Conservation (phyloP, 2,113 vertebrate species). For the Engystomops pustulosus region DNA sequence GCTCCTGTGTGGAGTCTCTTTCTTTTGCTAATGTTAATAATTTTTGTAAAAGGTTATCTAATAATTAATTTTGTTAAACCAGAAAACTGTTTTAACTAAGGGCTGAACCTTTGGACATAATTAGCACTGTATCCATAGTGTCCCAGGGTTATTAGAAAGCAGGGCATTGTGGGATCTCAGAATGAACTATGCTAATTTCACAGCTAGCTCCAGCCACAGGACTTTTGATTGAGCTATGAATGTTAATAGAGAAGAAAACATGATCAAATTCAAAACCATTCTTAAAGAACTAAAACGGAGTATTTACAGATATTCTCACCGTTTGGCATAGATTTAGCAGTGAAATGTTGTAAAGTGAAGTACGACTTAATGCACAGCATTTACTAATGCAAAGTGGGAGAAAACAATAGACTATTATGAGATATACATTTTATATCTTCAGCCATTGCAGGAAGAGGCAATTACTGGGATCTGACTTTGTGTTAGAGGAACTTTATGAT, state of each 20-base stretch:
- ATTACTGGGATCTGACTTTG: slow-evolving; percentile 3
- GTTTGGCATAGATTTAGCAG: neutral
- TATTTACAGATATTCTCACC: neutral
- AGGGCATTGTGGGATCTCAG: no score
- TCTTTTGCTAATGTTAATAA: neutral
- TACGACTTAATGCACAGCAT: neutral
- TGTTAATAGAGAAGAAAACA: neutral
- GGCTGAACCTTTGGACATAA: no score
- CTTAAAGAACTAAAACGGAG: neutral
- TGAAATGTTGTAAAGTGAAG: neutral
- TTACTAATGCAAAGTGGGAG: neutral
- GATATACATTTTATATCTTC: neutral
- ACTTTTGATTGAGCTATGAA: neutral
- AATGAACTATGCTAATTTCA: no score
- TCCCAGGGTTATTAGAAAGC: no score
- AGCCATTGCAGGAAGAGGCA: neutral
- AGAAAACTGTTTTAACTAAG: neutral
- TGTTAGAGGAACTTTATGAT: slow-evolving; percentile 14
- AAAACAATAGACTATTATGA: slow-evolving; percentile 5
- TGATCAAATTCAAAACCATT: no score
- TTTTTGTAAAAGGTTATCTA: neutral
- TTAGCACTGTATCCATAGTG: neutral
- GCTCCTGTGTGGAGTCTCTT: neutral
- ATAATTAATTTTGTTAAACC: neutral
- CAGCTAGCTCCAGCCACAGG: no score